Evolutionary conservation across 2,113 vertebrate species (phyloP), one percentile per base, ranked within the genome.

Genomic region (Pelmatolapia mariae): DNA sequence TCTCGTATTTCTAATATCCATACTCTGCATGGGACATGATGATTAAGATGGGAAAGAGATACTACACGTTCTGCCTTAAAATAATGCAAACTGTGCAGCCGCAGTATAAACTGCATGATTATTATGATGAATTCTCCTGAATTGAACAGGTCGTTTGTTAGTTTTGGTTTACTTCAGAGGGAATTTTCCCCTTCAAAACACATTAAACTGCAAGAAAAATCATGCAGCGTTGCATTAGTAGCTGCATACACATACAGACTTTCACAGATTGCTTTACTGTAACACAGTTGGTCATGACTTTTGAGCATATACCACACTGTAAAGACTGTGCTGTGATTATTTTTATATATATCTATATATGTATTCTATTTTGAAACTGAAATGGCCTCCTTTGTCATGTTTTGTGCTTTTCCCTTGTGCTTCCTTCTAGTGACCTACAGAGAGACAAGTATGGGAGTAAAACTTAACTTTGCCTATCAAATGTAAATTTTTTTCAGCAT

Each of bases 401-500:
- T 93, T 96, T 98, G 97, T 98, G 96, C 97, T 98, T 97, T 89
- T 95, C 97, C 97, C 97, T 96, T 98, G 97, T 97, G 98, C 98
- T 98, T 97, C 96, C 98, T 97, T 98, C 97, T 99, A 99, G 99
- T 98, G 98, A 99, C 97, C 98, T 99, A 98, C 99, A 99, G 99
- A 99, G 99, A 99, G 98, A 99, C 99, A 99, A 99, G 98, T 99
- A 99, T 98, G 99, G 98, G 97, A 99, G 98, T 99, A 97, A 99
- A 98, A 99, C 98, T 99, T 99, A 99, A 99, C 98, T 99, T 99
- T 99, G 98, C 99, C 98, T 99, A 99, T 99, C 98, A 98, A 99
- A 99, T 99, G 98, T 99, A 99, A 99, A 98, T 99, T 98, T 98
- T 95, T 98, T 98, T 99, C 98, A 98, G 98, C 98, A 99, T 99